Base-by-base conservation (phyloP, 2,797 vertebrate genomes). In the Melanotaenia boesemani region DNA sequence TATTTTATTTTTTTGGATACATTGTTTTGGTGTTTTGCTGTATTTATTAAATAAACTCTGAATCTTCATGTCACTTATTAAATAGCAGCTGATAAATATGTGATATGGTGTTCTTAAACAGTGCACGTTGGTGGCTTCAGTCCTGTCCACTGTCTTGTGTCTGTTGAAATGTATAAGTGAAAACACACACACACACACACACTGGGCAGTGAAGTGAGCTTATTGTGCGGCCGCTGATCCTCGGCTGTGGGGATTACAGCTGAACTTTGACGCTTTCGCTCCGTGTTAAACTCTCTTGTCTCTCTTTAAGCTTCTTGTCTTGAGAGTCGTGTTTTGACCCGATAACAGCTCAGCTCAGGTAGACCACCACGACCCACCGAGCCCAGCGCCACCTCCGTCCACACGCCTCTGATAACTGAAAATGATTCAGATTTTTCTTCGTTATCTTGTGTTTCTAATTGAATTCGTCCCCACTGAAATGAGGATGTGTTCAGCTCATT, bases 231-330 rank as follows among this genome's bases (percentile, higher is more conserved):
- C 63, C 79, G 81, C 74, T 82, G 81, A 77, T 78, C 70, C 70
- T 63, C 75, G 60, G 87, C 77, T 12, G 70, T 34, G 63, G 70
- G 93, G 92, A 93, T 93, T 93, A 91, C 54, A 73, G 75, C 65
- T 91, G 90, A 92, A 94, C 91, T 92, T 77, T 87, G 88, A 84
- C 81, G 88, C 63, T 85, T 90, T 91, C 86, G 89, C 86, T 88
- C 72, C 68, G 66, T 87, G 84, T 91, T 89, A 83, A 83, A 90
- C 86, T 80, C 89, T 88, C 88, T 87, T 82, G 91, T 92, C 86
- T 92, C 80, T 37, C 20, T 67, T 88, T 93, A 91, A 94, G 92
- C 92, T 84, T 89, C 92, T 87, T 89, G 93, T 92, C 88, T 52
- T 87, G 84, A 65, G 86, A 73, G 74, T 59, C 72, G 81, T 76